Conservation (phyloP, 1,140 invertebrate genomes). For the Orchestia grillus region DNA sequence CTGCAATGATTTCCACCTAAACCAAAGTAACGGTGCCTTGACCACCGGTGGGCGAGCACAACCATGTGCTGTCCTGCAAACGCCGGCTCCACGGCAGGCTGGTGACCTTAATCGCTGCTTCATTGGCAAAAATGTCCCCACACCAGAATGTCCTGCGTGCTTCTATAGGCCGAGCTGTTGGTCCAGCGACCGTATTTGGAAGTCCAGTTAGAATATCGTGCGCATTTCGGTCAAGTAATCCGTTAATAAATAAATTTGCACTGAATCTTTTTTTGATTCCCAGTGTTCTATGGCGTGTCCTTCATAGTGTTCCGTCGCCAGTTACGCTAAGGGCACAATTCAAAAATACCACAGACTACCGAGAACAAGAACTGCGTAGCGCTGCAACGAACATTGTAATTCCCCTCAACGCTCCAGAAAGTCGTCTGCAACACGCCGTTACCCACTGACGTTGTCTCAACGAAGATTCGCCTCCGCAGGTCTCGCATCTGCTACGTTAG, state of each 20-base stretch:
- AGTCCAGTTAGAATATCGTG: not conserved
- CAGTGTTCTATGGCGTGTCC: not conserved
- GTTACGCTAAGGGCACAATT: not conserved
- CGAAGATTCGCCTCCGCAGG: not conserved
- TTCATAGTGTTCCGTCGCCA: not conserved
- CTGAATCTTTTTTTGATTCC: not conserved
- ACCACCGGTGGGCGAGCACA: not conserved
- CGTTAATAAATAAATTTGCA: not conserved
- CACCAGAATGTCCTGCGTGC: not conserved
- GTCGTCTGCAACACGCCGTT: not conserved
- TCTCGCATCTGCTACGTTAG: not conserved
- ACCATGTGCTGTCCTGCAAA: not conserved
- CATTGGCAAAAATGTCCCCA: not conserved
- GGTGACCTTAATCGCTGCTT: not conserved
- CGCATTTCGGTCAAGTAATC: not conserved
- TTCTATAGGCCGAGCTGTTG: not conserved
- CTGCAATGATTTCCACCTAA: not conserved
- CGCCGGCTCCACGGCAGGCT: not conserved
- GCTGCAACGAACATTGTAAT: not conserved
- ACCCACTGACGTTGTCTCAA: not conserved
- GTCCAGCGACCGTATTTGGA: not conserved
- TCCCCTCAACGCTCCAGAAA: not conserved
- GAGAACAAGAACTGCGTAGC: not conserved
- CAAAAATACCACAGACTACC: not conserved
- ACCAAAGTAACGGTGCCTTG: not conserved